Evolutionary conservation across 2,113 vertebrate species (phyloP).

Genomic region (Microcebus murinus): DNA sequence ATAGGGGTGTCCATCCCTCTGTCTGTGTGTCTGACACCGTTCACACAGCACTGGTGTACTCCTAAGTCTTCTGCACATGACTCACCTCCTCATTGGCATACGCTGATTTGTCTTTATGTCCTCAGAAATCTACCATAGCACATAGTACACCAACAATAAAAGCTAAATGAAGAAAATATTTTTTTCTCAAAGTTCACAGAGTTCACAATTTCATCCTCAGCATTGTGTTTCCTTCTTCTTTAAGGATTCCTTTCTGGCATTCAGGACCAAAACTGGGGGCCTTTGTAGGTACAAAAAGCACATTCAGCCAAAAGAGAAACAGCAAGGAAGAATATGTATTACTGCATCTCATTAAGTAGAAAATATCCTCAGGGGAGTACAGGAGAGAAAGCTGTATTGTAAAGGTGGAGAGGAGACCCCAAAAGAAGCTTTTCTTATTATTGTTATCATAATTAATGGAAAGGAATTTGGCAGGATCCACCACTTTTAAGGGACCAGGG

Average conservation of each 20-base stretch:
- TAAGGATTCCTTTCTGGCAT: background rate
- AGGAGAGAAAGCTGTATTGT: background rate
- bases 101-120: background rate
- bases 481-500: slow-evolving; percentile 7
- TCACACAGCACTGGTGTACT: background rate
- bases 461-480: slow-evolving; percentile 52
- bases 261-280: background rate
- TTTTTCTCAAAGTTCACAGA: background rate
- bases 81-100: background rate
- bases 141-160: background rate
- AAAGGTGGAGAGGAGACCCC: slow-evolving; percentile 7
- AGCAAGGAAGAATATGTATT: background rate
- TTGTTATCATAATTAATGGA: slow-evolving; percentile 55
- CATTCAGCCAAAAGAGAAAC: background rate
- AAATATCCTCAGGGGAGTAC: slow-evolving; percentile 40
- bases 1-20: background rate
- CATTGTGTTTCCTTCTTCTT: slow-evolving; percentile 23
- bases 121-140: background rate
- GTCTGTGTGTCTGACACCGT: background rate
- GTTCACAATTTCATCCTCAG: background rate
- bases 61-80: background rate
- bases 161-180: background rate
- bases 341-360: slow-evolving; percentile 36
- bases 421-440: slow-evolving; percentile 35
- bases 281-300: background rate